These are phyloP conservation scores for Argentina silus DNA, from an alignment of 2,797 vertebrate genomes.

Conservation along the genomic window DNA sequence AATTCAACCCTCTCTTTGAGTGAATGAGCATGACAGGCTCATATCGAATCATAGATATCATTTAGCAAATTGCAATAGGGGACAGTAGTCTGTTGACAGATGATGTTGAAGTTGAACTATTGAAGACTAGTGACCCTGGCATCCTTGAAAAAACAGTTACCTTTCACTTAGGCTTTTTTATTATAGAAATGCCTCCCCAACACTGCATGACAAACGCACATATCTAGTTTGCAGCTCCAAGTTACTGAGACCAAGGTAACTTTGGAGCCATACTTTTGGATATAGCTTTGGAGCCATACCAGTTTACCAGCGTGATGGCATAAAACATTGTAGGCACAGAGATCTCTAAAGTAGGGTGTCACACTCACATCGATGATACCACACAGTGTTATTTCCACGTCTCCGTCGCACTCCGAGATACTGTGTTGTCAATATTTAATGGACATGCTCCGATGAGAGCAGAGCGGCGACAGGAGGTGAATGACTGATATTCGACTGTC, in stretches of 20 bases:
- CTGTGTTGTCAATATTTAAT: constrained; percentile 68
- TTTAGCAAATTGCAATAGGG: constrained; percentile 43
- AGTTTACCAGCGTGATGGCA: background rate
- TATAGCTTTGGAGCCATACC: background rate
- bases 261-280: background rate
- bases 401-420: constrained; percentile 54
- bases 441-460: constrained; percentile 60
- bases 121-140: background rate
- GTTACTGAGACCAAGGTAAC: background rate
- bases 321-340: constrained; percentile 15
- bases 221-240: background rate
- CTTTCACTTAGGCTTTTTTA: background rate
- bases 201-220: background rate
- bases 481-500: constrained; percentile 62
- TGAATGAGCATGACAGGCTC: constrained; percentile 33
- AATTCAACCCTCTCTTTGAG: background rate
- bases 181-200: background rate
- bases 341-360: background rate
- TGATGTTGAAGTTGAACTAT: too few relatives aligned
- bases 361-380: background rate
- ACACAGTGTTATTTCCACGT: constrained; percentile 47
- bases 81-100: constrained; percentile 32
- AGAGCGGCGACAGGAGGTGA: constrained; percentile 41
- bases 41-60: constrained; percentile 36
- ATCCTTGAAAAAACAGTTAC: background rate